Conservation (phyloP, 1,140 invertebrate species). For the Cydia splendana region DNA sequence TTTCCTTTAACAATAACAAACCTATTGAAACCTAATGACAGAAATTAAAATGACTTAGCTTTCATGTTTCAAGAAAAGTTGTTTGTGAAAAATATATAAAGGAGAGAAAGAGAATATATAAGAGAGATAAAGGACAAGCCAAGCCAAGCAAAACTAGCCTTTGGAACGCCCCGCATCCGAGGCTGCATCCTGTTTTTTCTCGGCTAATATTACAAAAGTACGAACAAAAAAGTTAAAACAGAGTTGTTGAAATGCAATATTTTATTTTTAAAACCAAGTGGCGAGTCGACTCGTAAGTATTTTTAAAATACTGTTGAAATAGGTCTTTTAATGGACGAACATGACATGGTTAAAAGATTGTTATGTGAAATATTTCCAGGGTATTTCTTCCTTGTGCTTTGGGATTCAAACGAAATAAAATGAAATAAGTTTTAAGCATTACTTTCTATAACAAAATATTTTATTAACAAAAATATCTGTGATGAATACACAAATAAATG, state of each 20-base stretch:
- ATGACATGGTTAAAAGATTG: background rate
- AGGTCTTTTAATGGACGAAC: background rate
- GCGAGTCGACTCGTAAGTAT: background rate
- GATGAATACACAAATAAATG: no score
- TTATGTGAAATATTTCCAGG: background rate
- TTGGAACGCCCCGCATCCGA: constrained; percentile 1
- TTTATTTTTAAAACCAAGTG: background rate
- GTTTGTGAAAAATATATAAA: background rate
- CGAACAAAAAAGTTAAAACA: background rate
- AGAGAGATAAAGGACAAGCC: background rate
- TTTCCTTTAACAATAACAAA: no score
- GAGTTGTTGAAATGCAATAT: background rate
- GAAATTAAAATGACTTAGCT: no score
- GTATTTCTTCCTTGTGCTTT: background rate
- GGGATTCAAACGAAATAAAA: no score
- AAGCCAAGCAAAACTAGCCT: background rate
- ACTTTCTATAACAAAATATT: no score
- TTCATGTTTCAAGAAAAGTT: background rate
- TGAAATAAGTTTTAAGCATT: no score
- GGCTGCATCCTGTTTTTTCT: background rate
- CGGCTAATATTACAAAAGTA: background rate
- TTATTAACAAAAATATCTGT: no score
- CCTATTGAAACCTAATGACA: no score
- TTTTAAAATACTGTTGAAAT: background rate
- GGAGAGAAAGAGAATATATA: no score